Conservation (phyloP, 2,797 vertebrate genomes). For the Tokudaia muenninki region DNA sequence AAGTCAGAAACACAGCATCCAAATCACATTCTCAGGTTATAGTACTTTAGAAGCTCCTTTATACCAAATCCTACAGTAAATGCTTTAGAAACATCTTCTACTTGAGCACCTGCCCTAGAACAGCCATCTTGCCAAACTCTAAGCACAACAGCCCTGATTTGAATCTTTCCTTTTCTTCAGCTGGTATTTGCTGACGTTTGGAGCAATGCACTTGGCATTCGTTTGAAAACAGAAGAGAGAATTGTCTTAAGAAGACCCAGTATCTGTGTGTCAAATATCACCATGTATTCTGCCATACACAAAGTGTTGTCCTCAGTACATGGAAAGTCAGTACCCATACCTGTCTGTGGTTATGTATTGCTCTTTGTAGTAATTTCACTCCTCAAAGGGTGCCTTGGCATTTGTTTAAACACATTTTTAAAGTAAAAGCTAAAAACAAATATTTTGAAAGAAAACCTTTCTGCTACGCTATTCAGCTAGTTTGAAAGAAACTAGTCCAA, state of each 20-base stretch:
- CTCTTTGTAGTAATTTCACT: constrained; percentile 68
- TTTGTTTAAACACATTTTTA: constrained; percentile 76
- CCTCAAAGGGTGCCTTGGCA: constrained; percentile 22
- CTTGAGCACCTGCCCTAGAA: neutral
- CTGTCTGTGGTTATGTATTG: neutral
- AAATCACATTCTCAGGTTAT: neutral
- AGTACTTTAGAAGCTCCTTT: neutral
- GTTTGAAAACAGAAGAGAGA: neutral
- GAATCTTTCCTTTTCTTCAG: neutral
- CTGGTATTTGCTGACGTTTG: neutral
- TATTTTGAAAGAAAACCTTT: constrained; percentile 79
- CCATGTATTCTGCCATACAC: neutral
- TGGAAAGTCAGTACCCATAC: constrained; percentile 2
- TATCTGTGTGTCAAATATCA: neutral
- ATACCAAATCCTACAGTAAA: neutral
- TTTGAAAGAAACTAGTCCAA: constrained; percentile 52
- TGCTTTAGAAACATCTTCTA: neutral
- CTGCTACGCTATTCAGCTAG: constrained; percentile 71
- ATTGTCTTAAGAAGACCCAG: neutral
- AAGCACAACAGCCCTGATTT: neutral
- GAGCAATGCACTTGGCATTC: neutral
- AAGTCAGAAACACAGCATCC: neutral
- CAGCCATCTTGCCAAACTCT: neutral
- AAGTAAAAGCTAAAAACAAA: constrained; percentile 70
- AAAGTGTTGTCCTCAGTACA: neutral